Evolutionary conservation across 2,888 invertebrate genomes (phyloP), one percentile per base, ranked within the genome.

Genomic region (Proisotoma minuta): DNA sequence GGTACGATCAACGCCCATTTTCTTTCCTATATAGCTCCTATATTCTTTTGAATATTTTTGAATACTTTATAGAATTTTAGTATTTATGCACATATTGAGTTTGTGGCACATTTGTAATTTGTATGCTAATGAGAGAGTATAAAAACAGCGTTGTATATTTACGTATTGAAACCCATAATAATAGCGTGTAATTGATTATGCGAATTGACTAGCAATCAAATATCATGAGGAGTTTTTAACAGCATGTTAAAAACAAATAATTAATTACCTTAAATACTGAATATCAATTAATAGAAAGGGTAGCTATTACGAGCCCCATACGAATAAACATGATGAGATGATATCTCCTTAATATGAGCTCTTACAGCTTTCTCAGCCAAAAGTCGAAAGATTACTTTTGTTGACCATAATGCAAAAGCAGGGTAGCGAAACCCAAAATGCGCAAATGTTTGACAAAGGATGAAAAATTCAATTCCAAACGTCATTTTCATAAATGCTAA

Each of bases 391-490:
- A 69, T 68, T 18, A 68, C 43, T 52, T 65, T 65, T 23, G 69
- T 69, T 27, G 69, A 53, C 69, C 69, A 69, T 53, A 69, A 56
- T 4, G 65, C 66, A 20, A 69, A 26, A 18, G 66, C 63, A 23
- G 66, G 60, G 54, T 66, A 66, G 23, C 66, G 66, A n/a, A 69
- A 39, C 54, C 63, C 65, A 26, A 63, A 66, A 54, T 69, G 66
- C 50, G 69, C 69, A 56, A 63, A 69, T 2, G 69, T 69, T 61
- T 69, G 69, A 57, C 66, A 66, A 29, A 69, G 56, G 48, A 69
- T 59, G 29, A 69, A 69, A 49, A 65, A 65, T 27, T 69, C 69
- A 10, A 69, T 64, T 57, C 66, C 69, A 34, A 69, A 52, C 20
- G 66, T 65, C 2, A 65, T 57, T 48, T 69, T 69, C 3, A 62